Evolutionary conservation across 2,797 vertebrate genomes (phyloP), one percentile per base, ranked within the genome.

Genomic region (Caiman crocodilus): DNA sequence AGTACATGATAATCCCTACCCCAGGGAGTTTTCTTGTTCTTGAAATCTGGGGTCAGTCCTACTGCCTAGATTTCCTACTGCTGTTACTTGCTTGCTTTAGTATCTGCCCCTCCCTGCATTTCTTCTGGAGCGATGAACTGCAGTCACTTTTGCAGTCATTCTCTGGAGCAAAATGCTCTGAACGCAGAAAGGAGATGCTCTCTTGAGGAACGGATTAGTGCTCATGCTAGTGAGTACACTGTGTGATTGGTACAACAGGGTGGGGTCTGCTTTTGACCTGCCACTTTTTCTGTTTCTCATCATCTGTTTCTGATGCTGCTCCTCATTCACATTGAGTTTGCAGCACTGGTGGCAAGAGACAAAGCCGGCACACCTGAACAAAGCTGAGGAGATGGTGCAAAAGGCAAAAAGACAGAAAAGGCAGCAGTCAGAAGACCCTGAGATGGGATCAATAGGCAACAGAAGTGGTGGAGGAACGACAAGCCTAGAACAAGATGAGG

Each of bases 271-370:
- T 20, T 57, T 0, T 58, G 63, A 74, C 15, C 32, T 64, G 69
- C 23, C 89, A 69, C 16, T 59, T 74, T 77, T 28, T 71, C 58
- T 87, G 57, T 77, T 78, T 73, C 60, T 80, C 30, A 75, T 67
- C 42, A 82, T 79, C 79, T 65, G 25, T 86, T 89, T 95, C 73
- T 91, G 23, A 91, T 91, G 77, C 3, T 2, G 30, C 78, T 95
- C 50, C 26, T 91, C 58, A 65, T 67, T 4, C 89, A 79, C 28
- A 77, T 50, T 93, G 89, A 93, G 88, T 92, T 8, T 87, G 63
- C 79, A 90, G 73, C 80, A 74, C 16, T 81, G 61, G 42, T 28
- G n/a, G 84, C 79, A 85, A 86, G 50, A 89, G 65, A 87, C 78
- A 59, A 59, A 85, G 80, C 35, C 61, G 82, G 21, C 79, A 60